A percentile compares a stretch with the other conserved stretches of the same genome.
Conservation (phyloP, 2,797 vertebrate species). For the Hippoglossus hippoglossus region DNA sequence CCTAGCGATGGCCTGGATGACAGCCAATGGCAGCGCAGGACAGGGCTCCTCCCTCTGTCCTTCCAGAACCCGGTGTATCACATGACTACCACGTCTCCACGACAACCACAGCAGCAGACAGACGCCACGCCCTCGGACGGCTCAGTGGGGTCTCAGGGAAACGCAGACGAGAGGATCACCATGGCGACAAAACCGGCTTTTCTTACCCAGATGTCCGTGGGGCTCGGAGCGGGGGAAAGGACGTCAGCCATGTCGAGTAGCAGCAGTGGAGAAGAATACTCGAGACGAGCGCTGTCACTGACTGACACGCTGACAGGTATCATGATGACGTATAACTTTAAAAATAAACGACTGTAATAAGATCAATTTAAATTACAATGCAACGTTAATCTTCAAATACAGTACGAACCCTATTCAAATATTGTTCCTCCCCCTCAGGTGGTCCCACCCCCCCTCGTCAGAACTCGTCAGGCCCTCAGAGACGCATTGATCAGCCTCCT, state of each 20-base stretch:
- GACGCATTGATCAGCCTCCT: conserved; percentile 94
- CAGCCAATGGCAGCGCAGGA: conserved; percentile 89
- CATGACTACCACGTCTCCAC: conserved; percentile 86
- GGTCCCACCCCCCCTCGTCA: conserved; percentile 85
- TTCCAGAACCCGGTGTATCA: conserved; percentile 98
- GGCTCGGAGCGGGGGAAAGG: conserved; percentile 63
- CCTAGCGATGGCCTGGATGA: conserved; percentile 87
- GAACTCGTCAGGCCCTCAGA: conserved; percentile 92
- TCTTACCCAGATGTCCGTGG: conserved; percentile 81
- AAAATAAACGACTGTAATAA: no score
- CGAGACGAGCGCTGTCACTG: conserved; percentile 83
- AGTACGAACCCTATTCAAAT: no score
- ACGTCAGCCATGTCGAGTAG: conserved; percentile 77
- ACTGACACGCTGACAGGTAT: conserved; percentile 79
- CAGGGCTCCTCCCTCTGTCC: conserved; percentile 91
- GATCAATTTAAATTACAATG: no score
- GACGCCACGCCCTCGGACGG: conserved; percentile 85
- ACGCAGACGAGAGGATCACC: conserved; percentile 84
- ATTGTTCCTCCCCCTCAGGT: conserved; percentile 35
- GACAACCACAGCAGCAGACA: conserved; percentile 73
- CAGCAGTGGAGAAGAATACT: conserved; percentile 87
- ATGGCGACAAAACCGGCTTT: conserved; percentile 86
- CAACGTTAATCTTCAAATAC: no score
- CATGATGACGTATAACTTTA: not conserved
- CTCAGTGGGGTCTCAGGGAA: conserved; percentile 89